A percentile compares a stretch with the other conserved stretches of the same genome.
Conservation (phyloP, 2,113 vertebrate species). For the Sander vitreus region DNA sequence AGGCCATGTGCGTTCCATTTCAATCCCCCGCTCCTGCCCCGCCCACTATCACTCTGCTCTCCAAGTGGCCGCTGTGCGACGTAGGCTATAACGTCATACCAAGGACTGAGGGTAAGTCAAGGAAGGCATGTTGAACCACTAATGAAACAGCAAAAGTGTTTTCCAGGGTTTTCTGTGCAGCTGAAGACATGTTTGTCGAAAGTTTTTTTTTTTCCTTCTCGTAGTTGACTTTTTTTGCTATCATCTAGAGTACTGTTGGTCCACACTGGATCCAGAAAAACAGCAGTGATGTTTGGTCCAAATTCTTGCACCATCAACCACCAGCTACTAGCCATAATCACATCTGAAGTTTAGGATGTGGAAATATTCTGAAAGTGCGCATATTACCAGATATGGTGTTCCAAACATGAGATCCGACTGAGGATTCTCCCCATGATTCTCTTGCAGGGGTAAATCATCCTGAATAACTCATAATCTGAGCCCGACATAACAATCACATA, state of each 20-base stretch:
- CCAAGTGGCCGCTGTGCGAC: no score
- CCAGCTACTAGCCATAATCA: neutral
- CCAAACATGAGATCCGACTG: neutral
- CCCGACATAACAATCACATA: neutral
- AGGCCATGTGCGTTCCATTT: no score
- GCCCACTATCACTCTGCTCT: no score
- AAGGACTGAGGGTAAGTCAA: no score
- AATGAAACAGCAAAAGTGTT: no score
- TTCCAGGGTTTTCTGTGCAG: neutral
- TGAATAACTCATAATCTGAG: conserved; percentile 20
- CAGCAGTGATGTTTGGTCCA: neutral
- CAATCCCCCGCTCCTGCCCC: no score
- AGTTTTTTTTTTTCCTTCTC: neutral
- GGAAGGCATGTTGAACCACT: no score
- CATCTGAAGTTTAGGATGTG: neutral
- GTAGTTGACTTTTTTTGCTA: neutral
- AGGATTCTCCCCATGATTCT: neutral
- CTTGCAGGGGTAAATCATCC: neutral
- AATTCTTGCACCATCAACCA: neutral
- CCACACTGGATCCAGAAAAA: neutral
- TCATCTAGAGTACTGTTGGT: neutral
- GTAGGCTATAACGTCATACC: no score
- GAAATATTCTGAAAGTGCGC: neutral
- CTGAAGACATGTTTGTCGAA: neutral
- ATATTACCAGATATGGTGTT: neutral